These are phyloP conservation scores for Melospiza georgiana DNA, from an alignment of 2,113 vertebrate genomes.

Conservation along the genomic window DNA sequence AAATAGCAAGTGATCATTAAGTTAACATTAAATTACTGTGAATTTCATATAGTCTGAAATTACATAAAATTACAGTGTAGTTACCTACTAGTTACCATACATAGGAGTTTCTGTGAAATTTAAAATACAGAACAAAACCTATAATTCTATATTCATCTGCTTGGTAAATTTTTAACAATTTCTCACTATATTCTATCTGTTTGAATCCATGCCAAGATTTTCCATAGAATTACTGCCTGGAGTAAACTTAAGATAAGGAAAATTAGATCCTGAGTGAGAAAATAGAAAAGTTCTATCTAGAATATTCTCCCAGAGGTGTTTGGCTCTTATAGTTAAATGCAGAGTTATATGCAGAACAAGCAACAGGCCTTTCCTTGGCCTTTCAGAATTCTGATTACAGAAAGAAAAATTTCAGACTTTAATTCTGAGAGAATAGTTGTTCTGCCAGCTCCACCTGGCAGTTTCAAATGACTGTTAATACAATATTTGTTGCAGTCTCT, in stretches of 20 bases:
- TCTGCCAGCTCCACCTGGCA: neutral
- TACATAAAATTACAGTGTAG: conserved; percentile 33
- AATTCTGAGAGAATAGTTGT: neutral
- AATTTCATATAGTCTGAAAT: conserved; percentile 17
- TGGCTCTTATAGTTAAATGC: neutral
- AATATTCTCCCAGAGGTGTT: neutral
- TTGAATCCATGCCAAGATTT: conserved; percentile 22
- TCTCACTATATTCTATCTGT: neutral
- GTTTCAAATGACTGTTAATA: neutral
- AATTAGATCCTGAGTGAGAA: neutral
- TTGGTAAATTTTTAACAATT: conserved; percentile 38
- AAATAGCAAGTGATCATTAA: conserved; percentile 3
- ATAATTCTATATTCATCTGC: conserved; percentile 27
- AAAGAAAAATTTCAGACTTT: neutral
- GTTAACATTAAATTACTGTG: conserved; percentile 12
- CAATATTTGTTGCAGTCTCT: neutral
- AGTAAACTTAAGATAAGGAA: neutral
- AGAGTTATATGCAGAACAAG: neutral
- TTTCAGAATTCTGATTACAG: neutral
- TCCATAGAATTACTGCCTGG: neutral
- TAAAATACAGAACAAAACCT: conserved; percentile 26
- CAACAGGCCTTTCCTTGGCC: neutral
- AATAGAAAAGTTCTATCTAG: neutral
- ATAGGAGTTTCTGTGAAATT: conserved; percentile 3
- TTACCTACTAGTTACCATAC: conserved; percentile 15